Percentiles rank a stretch among this genome's conserved stretches.
Evolutionary conservation across 2,797 vertebrate genomes (phyloP).

Genomic region (Mustela erminea): DNA sequence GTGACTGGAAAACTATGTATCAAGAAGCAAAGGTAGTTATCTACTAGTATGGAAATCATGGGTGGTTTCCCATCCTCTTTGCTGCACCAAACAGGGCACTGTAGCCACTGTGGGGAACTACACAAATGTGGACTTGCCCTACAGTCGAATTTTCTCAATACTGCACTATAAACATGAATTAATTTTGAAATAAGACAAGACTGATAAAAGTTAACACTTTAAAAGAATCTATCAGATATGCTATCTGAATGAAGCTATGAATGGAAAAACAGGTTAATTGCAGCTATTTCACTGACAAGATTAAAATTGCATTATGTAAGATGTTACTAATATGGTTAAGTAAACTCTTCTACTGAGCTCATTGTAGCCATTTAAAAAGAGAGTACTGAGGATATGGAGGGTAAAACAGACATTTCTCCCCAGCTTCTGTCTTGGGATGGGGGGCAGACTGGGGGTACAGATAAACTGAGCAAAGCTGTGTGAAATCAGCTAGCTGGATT

Average conservation of each 20-base stretch:
- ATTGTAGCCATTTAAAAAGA: background rate
- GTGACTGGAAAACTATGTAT: background rate
- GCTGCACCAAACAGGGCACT: no score
- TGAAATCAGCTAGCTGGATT: background rate
- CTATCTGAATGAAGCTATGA: slow-evolving; percentile 46
- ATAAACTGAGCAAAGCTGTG: background rate
- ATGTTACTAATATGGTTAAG: slow-evolving; percentile 37
- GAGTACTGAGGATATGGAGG: background rate
- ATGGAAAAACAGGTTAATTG: slow-evolving; percentile 66
- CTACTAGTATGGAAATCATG: background rate
- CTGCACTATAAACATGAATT: background rate
- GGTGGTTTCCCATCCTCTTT: background rate
- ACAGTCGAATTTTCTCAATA: background rate
- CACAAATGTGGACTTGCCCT: background rate
- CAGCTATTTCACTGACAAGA: slow-evolving; percentile 42
- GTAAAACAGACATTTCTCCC: background rate
- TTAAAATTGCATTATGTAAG: slow-evolving; percentile 64
- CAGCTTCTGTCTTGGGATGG: background rate
- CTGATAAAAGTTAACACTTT: slow-evolving; percentile 12
- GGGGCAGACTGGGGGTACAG: no score
- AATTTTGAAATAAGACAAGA: slow-evolving; percentile 58
- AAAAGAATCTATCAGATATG: slow-evolving; percentile 13
- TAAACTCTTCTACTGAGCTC: slow-evolving; percentile 27
- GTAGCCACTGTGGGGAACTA: background rate
- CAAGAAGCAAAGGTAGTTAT: background rate